These are phyloP conservation scores for Malacoctenus gilli DNA, from an alignment of 2,797 vertebrate genomes.

Conservation along the genomic window DNA sequence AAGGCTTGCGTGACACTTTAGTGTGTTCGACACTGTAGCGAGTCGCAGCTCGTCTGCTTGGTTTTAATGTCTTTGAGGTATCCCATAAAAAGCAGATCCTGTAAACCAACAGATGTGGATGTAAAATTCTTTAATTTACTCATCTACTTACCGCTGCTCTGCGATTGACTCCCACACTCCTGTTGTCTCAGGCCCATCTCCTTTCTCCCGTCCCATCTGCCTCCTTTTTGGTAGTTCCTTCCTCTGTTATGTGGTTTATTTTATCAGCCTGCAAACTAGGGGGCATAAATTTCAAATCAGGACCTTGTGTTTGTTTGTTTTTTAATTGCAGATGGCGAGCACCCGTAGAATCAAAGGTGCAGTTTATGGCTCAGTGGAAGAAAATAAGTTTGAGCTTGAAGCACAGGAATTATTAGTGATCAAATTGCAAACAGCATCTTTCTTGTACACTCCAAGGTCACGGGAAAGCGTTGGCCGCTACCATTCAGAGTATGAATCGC, in stretches of 20 bases:
- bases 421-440: constrained; percentile 30
- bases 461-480: constrained; percentile 13
- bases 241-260: not conserved
- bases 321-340: not conserved
- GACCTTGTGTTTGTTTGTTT: not conserved
- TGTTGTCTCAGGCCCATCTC: not conserved
- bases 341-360: constrained; percentile 33
- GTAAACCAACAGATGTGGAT: not conserved
- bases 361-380: constrained; percentile 39
- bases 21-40: too few species aligned
- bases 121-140: not conserved
- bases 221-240: not conserved
- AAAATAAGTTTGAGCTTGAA: constrained; percentile 28
- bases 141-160: not conserved
- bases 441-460: constrained; percentile 11
- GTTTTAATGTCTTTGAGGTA: not conserved
- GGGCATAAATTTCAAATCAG: not conserved
- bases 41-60: too few species aligned
- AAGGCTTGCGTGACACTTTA: too few species aligned
- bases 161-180: not conserved
- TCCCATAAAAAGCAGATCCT: not conserved
- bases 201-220: not conserved
- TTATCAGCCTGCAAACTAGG: not conserved
- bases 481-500: constrained; percentile 32
- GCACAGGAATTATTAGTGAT: constrained; percentile 38